Percentiles rank a stretch among this genome's conserved stretches.
phyloP scores from a whole-genome alignment of 2,113 vertebrate genomes.

The Bettongia penicillata region DNA sequence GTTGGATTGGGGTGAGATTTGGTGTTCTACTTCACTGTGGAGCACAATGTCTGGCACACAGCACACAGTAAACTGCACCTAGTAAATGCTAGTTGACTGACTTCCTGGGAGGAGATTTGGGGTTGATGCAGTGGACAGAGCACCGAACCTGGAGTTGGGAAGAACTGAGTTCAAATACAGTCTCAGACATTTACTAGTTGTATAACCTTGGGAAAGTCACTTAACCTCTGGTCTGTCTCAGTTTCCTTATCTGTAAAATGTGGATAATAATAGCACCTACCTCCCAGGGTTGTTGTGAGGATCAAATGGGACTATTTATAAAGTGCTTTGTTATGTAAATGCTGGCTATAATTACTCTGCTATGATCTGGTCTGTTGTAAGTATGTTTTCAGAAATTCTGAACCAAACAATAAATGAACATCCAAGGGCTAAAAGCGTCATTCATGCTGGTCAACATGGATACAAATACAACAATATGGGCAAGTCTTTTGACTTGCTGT shows the following conservation, averaged over 20 bases:
- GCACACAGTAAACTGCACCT: not conserved
- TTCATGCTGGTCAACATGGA: not conserved
- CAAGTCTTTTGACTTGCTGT: conserved; percentile 8
- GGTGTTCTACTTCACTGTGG: not conserved
- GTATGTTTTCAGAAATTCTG: conserved; percentile 30
- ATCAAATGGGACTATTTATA: not conserved
- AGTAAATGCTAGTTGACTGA: not conserved
- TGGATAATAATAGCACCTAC: not conserved
- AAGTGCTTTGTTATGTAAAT: not conserved
- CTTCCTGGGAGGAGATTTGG: not conserved
- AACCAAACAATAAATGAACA: conserved; percentile 47
- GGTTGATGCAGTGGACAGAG: not conserved
- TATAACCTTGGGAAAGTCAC: not conserved
- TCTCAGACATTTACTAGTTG: not conserved
- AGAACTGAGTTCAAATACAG: not conserved
- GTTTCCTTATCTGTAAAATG: not conserved
- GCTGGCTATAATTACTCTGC: not conserved
- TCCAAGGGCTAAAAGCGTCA: conserved; percentile 14
- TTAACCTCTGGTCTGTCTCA: not conserved
- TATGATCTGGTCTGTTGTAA: conserved; percentile 15
- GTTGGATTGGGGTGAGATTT: not conserved
- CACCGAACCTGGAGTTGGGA: not conserved
- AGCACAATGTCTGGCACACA: not conserved
- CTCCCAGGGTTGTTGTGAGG: not conserved
- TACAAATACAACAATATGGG: not conserved